Conservation (phyloP, 2,888 invertebrate genomes). For the Nemurella pictetii region DNA sequence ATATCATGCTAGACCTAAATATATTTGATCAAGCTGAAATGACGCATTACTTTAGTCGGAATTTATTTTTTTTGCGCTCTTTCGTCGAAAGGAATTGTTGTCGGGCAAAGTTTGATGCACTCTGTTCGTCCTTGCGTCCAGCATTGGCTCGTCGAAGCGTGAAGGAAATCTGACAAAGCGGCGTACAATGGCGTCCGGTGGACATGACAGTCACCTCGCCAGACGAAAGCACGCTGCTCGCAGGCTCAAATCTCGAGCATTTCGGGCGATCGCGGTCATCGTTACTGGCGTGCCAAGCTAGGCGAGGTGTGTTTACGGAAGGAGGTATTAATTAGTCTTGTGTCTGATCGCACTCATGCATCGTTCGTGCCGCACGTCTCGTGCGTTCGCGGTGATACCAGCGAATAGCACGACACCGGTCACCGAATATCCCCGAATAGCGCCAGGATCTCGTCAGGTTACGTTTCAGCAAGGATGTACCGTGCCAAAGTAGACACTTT, state of each 20-base stretch:
- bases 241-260: too few relatives aligned
- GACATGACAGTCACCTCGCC: neutral
- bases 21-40: neutral
- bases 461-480: too few relatives aligned
- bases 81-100: neutral
- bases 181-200: neutral
- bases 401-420: too few relatives aligned
- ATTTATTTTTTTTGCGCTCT: neutral
- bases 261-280: too few relatives aligned
- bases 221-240: too few relatives aligned
- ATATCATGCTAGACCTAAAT: neutral
- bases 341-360: too few relatives aligned
- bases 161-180: neutral
- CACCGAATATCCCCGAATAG: too few relatives aligned
- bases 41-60: neutral
- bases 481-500: neutral
- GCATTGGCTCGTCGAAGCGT: neutral
- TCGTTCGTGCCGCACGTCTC: too few relatives aligned
- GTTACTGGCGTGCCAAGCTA: too few relatives aligned
- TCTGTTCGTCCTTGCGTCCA: constrained; percentile 18
- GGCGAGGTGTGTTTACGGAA: constrained; percentile 12
- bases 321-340: too few relatives aligned
- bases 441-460: too few relatives aligned
- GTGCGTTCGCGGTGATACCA: too few relatives aligned
- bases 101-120: constrained; percentile 16